Percentiles rank a stretch among this genome's conserved stretches.
Conservation (phyloP, 2,888 invertebrate species). For the Lasioglossum lativentre region DNA sequence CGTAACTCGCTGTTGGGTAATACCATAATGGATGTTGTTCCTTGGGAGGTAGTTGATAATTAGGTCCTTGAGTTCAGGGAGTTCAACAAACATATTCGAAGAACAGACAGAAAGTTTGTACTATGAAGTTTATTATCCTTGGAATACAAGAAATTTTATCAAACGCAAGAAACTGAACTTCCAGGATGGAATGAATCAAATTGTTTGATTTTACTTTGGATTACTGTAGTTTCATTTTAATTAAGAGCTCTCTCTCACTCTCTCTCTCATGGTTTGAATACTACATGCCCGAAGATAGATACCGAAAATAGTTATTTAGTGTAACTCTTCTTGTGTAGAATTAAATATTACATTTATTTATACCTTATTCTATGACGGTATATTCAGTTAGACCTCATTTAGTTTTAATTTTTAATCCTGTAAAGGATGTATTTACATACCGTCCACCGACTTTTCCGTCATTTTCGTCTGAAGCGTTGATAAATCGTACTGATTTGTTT, state of each 20-base stretch:
- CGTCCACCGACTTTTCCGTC: no score
- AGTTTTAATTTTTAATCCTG: no score
- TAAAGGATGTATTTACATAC: no score
- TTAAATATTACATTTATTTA: background rate
- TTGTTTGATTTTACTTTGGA: background rate
- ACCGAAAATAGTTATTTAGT: background rate
- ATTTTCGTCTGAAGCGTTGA: no score
- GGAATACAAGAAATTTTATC: background rate
- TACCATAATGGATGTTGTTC: background rate
- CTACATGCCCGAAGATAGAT: background rate
- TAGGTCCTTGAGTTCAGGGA: background rate
- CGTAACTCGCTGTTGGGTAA: background rate
- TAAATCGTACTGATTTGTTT: no score
- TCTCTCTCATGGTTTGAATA: background rate
- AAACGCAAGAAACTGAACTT: background rate
- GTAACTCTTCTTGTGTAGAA: background rate
- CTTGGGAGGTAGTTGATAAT: background rate
- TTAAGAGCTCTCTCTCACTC: background rate
- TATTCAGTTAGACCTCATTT: no score
- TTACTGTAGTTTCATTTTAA: background rate
- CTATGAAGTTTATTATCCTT: background rate
- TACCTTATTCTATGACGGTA: no score
- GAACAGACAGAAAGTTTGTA: background rate
- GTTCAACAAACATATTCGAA: background rate
- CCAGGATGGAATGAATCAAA: background rate